phyloP scores from a whole-genome alignment of 2,113 vertebrate species.

The Centropus bengalensis region DNA sequence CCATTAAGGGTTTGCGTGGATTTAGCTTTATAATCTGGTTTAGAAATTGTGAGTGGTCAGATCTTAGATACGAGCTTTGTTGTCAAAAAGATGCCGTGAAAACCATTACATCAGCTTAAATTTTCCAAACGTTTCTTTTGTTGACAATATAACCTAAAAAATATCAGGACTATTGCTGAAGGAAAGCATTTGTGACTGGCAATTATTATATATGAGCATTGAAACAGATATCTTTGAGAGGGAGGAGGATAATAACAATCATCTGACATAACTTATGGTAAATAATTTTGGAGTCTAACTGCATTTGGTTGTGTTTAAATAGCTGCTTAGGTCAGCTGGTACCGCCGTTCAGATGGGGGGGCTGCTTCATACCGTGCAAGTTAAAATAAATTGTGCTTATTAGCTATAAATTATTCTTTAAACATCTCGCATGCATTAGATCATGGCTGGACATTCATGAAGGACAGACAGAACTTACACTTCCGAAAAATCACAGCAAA shows the following conservation, averaged over 20 bases:
- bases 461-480: neutral
- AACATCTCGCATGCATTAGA: neutral
- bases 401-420: neutral
- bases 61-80: slow-evolving; percentile 79
- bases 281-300: neutral
- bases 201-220: neutral
- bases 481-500: neutral
- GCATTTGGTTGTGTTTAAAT: neutral
- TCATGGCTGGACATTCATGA: neutral
- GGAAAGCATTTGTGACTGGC: neutral
- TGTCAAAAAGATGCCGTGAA: slow-evolving; percentile 36
- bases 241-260: neutral
- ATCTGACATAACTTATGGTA: neutral
- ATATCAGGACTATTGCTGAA: neutral
- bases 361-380: neutral
- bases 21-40: slow-evolving; percentile 91
- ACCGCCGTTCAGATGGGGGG: neutral
- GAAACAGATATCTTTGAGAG: neutral
- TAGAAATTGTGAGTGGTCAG: slow-evolving; percentile 83
- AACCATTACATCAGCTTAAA: slow-evolving; percentile 33
- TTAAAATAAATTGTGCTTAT: neutral
- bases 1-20: slow-evolving; percentile 83
- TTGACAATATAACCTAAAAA: neutral
- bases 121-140: neutral
- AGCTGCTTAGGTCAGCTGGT: neutral